phyloP scores from a whole-genome alignment of 2,113 vertebrate species.

The Echinops telfairi region DNA sequence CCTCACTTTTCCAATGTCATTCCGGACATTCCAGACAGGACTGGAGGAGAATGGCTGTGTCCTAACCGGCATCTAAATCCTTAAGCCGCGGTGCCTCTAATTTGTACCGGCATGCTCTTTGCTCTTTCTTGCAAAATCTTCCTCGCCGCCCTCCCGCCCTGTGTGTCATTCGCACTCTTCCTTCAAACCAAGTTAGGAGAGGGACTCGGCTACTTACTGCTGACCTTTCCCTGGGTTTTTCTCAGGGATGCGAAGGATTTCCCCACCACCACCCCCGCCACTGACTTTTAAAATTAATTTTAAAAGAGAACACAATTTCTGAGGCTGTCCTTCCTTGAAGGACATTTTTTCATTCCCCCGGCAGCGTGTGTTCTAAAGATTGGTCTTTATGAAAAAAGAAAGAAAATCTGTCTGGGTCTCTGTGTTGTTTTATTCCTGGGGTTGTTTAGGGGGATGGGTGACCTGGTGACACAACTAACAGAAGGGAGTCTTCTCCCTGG shows the following conservation, averaged over 20 bases:
- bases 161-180: conserved; percentile 54
- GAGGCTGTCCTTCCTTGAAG: conserved; percentile 86
- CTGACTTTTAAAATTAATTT: conserved; percentile 82
- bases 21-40: conserved; percentile 54
- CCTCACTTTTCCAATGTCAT: neutral
- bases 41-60: conserved; percentile 36
- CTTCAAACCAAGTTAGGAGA: conserved; percentile 78
- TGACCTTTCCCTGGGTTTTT: conserved; percentile 43
- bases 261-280: conserved; percentile 61
- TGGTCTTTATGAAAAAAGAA: neutral
- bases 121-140: conserved; percentile 81
- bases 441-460: neutral
- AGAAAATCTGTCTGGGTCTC: neutral
- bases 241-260: conserved; percentile 71
- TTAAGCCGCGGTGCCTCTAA: conserved; percentile 67
- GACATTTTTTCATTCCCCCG: conserved; percentile 86
- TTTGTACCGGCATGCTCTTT: conserved; percentile 79
- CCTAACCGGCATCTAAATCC: conserved; percentile 58
- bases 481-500: neutral
- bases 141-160: conserved; percentile 61
- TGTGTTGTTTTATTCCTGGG: conserved; percentile 36
- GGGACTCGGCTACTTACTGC: conserved; percentile 75
- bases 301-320: conserved; percentile 83
- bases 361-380: conserved; percentile 42
- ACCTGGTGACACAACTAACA: neutral